Conservation (phyloP, 2,797 vertebrate species). For the Sebastes vulpes region DNA sequence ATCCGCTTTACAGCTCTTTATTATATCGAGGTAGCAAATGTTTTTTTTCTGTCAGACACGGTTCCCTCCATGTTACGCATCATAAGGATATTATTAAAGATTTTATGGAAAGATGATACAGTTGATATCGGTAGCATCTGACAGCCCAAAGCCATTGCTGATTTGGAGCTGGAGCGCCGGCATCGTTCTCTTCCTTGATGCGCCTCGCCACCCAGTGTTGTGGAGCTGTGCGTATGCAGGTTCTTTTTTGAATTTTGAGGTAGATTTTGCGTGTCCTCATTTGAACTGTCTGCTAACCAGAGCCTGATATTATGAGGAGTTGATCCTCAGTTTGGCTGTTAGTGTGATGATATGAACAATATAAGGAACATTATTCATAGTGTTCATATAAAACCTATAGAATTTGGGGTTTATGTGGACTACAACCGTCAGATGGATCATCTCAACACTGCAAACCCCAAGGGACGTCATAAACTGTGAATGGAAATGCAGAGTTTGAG, state of each 20-base stretch:
- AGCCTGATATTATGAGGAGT: background rate
- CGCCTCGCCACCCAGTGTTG: too few relatives aligned
- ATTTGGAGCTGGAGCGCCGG: too few relatives aligned
- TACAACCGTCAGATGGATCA: background rate
- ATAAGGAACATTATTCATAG: background rate
- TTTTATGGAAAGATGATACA: too few relatives aligned
- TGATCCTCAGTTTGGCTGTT: background rate
- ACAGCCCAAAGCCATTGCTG: too few relatives aligned
- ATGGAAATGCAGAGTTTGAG: background rate
- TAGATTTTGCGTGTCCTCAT: background rate
- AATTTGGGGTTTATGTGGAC: background rate
- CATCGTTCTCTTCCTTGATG: too few relatives aligned
- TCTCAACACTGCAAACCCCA: background rate
- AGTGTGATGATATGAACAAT: background rate
- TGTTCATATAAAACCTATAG: background rate
- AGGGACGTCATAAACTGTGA: background rate
- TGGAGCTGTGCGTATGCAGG: too few relatives aligned
- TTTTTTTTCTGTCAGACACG: too few relatives aligned
- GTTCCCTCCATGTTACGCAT: too few relatives aligned
- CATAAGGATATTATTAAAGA: too few relatives aligned
- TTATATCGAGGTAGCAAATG: too few relatives aligned
- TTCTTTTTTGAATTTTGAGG: background rate
- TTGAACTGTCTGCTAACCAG: background rate
- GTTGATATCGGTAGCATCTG: too few relatives aligned
- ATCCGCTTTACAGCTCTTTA: too few relatives aligned